A percentile compares a stretch with the other conserved stretches of the same genome.
phyloP scores from a whole-genome alignment of 2,888 invertebrate genomes.

The Cataglyphis rosenhaueri region DNA sequence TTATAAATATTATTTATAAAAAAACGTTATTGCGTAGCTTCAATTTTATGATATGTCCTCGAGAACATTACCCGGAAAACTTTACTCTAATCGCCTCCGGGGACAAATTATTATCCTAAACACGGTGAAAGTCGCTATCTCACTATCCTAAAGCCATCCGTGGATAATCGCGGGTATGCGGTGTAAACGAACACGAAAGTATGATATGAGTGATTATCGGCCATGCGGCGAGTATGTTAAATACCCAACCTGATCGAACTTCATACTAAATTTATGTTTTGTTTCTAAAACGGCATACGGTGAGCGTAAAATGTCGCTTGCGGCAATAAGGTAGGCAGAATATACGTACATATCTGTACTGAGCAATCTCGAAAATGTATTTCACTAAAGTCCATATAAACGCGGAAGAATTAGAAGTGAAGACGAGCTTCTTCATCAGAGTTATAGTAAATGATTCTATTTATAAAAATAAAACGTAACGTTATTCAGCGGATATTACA shows the following conservation, averaged over 20 bases:
- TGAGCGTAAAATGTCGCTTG: constrained; percentile 18
- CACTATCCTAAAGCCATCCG: neutral
- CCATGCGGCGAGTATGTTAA: constrained; percentile 24
- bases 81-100: neutral
- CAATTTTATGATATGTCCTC: neutral
- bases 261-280: constrained; percentile 28
- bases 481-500: neutral
- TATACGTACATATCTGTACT: neutral
- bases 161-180: constrained; percentile 14
- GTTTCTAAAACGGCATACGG: constrained; percentile 19
- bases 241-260: constrained; percentile 16
- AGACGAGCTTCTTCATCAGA: neutral
- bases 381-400: neutral
- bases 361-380: neutral
- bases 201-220: constrained; percentile 29
- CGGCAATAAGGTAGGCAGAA: neutral
- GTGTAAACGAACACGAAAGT: constrained; percentile 7
- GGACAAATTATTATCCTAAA: constrained; percentile 21
- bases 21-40: neutral
- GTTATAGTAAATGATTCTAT: neutral
- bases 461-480: constrained; percentile 3
- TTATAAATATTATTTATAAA: too few species aligned
- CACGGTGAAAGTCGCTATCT: constrained; percentile 35
- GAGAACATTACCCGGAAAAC: constrained; percentile 16
- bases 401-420: neutral